Percentiles rank a stretch among this genome's conserved stretches.
Evolutionary conservation across 2,113 vertebrate species (phyloP).

Genomic region (Cephalophus harveyi): DNA sequence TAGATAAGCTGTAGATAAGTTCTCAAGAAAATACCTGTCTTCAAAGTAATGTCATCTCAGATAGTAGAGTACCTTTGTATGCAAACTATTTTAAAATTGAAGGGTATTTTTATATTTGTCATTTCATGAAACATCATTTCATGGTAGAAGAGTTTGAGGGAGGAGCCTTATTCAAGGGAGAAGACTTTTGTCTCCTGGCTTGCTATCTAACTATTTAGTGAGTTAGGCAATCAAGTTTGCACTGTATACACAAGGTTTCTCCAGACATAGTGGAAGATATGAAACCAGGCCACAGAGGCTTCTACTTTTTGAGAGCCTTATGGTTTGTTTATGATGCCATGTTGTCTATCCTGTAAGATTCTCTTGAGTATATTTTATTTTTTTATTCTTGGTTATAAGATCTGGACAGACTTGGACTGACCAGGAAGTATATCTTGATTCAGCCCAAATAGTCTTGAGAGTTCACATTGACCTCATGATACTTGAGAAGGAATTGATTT

Average conservation of each 20-base stretch:
- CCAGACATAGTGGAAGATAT: background rate
- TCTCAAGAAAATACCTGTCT: background rate
- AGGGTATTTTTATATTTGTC: background rate
- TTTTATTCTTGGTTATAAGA: background rate
- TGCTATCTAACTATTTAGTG: background rate
- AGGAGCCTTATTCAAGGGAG: background rate
- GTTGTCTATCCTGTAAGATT: background rate
- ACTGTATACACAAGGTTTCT: background rate
- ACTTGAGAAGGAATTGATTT: background rate
- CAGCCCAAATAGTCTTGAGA: background rate
- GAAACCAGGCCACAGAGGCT: background rate
- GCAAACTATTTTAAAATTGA: background rate
- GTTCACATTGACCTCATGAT: background rate
- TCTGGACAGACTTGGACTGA: background rate
- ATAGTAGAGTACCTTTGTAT: background rate
- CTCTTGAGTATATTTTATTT: background rate
- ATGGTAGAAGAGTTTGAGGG: background rate
- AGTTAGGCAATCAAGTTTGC: background rate
- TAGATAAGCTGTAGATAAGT: background rate
- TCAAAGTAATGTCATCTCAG: background rate
- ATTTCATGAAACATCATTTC: conserved; percentile 1
- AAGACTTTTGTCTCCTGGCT: background rate
- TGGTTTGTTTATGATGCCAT: background rate
- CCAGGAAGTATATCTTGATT: background rate
- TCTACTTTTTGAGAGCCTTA: background rate